Percentiles rank a stretch among this genome's conserved stretches.
Evolutionary conservation across 2,888 invertebrate species (phyloP).

Genomic region (Oxycera nigricornis): DNA sequence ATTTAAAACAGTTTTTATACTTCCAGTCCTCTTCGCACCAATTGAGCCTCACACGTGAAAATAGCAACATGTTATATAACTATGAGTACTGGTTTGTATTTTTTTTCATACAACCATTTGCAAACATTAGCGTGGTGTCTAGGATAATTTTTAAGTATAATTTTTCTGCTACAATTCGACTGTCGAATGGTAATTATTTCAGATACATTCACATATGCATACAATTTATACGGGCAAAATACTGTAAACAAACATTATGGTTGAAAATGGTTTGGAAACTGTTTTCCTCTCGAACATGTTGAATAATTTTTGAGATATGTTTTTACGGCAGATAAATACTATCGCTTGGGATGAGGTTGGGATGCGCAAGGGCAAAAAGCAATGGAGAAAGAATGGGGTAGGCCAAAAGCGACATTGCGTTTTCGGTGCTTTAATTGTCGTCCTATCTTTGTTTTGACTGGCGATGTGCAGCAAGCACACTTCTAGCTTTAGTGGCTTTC

Average conservation of each 20-base stretch:
- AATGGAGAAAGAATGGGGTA: background rate
- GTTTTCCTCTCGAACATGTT: constrained; percentile 34
- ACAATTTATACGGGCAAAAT: constrained; percentile 1
- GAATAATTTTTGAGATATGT: constrained; percentile 41
- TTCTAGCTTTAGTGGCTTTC: constrained; percentile 15
- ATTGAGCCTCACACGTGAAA: background rate
- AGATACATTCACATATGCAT: constrained; percentile 9
- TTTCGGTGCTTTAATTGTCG: constrained; percentile 6
- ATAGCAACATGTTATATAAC: constrained; percentile 4
- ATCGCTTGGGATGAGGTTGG: background rate
- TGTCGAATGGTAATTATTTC: constrained; percentile 33
- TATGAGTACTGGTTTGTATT: background rate
- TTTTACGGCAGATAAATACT: constrained; percentile 25
- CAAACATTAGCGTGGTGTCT: constrained; percentile 19
- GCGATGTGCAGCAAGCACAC: background rate
- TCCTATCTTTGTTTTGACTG: background rate
- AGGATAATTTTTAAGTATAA: constrained; percentile 4
- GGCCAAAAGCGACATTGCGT: background rate
- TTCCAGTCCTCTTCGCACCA: background rate
- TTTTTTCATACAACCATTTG: background rate
- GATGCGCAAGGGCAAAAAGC: background rate
- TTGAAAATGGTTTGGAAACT: constrained; percentile 31
- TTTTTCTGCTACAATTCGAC: constrained; percentile 20
- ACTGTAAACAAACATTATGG: constrained; percentile 27
- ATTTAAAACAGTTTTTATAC: background rate